Percentiles rank a stretch among this genome's conserved stretches.
Conservation (phyloP, 1,140 invertebrate species). For the Oreohelix idahoensis region DNA sequence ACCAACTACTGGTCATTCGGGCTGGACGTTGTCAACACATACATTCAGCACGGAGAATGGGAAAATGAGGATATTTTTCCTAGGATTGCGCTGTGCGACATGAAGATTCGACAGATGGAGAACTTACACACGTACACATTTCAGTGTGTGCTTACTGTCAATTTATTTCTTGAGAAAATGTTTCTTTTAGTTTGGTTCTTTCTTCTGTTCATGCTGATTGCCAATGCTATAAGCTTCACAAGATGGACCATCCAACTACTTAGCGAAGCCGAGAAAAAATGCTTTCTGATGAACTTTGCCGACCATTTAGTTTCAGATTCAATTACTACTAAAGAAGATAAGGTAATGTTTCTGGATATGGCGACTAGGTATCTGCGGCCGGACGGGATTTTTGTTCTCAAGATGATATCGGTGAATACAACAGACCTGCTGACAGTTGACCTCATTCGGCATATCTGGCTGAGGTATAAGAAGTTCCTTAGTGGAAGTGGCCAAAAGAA, state of each 20-base stretch:
- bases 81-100: constrained; percentile 74
- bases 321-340: not conserved
- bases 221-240: not conserved
- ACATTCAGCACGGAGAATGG: constrained; percentile 67
- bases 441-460: not conserved
- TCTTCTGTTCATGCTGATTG: not conserved
- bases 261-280: not conserved
- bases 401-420: not conserved
- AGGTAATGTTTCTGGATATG: not conserved
- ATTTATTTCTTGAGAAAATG: constrained; percentile 75
- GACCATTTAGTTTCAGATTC: not conserved
- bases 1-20: constrained; percentile 70
- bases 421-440: not conserved
- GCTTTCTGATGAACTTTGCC: not conserved
- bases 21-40: constrained; percentile 66
- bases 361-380: not conserved
- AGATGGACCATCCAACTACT: not conserved
- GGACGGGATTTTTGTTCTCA: constrained; percentile 1
- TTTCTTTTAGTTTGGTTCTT: not conserved
- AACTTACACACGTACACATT: constrained; percentile 62
- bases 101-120: constrained; percentile 70
- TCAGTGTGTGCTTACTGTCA: constrained; percentile 74
- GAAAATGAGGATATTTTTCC: constrained; percentile 67
- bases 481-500: too few relatives aligned
- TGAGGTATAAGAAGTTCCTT: not conserved